These are phyloP conservation scores for Clupea harengus DNA, from an alignment of 2,113 vertebrate genomes.

Conservation along the genomic window DNA sequence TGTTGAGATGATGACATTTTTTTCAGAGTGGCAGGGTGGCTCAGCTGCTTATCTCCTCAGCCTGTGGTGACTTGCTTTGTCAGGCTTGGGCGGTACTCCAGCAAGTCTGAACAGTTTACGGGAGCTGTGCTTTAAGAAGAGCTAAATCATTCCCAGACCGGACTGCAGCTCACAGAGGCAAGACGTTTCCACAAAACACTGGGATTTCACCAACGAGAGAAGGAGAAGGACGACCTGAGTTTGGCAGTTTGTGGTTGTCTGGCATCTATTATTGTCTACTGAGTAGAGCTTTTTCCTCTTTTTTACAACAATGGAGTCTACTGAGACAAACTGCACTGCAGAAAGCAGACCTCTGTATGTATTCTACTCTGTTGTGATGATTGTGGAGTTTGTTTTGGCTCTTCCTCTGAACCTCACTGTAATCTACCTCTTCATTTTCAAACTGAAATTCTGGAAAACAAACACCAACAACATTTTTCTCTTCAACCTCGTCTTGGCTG, in stretches of 20 bases:
- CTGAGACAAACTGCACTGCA: slow-evolving; percentile 27
- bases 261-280: neutral
- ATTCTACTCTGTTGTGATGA: slow-evolving; percentile 68
- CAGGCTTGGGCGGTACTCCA: slow-evolving; percentile 58
- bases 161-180: neutral
- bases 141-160: slow-evolving; percentile 34
- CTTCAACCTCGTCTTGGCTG: slow-evolving; percentile 76
- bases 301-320: neutral
- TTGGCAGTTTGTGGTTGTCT: neutral
- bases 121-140: slow-evolving; percentile 15
- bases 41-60: slow-evolving; percentile 29
- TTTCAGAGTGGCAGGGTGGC: slow-evolving; percentile 14
- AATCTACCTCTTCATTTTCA: slow-evolving; percentile 77
- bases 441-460: slow-evolving; percentile 75
- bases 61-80: slow-evolving; percentile 60
- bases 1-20: neutral
- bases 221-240: neutral
- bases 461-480: slow-evolving; percentile 76
- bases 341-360: slow-evolving; percentile 50
- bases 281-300: neutral
- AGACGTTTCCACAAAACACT: neutral
- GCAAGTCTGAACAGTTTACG: slow-evolving; percentile 40
- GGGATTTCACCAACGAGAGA: neutral
- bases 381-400: slow-evolving; percentile 75
- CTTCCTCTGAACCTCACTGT: slow-evolving; percentile 72